These are phyloP conservation scores for Papilio elwesi DNA, from an alignment of 2,888 invertebrate species.

Conservation along the genomic window DNA sequence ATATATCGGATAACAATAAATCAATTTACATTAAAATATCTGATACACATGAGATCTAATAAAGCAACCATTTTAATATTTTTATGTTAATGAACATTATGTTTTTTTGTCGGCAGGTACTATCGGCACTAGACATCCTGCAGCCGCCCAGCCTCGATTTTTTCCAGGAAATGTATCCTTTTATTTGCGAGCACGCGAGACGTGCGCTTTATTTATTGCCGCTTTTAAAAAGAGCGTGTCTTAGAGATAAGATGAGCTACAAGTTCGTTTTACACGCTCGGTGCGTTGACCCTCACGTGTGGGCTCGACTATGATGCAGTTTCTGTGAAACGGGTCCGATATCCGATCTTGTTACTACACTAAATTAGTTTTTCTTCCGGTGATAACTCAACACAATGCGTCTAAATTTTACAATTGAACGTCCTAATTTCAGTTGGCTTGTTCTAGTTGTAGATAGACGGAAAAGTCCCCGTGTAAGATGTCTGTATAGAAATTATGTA, in stretches of 20 bases:
- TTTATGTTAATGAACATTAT: not conserved
- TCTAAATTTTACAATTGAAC: not conserved
- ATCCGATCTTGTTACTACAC: too few relatives aligned
- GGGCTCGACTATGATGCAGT: conserved; percentile 12
- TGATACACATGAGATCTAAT: not conserved
- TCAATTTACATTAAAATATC: conserved; percentile 4
- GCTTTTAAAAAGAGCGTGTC: conserved; percentile 20
- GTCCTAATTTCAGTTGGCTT: too few relatives aligned
- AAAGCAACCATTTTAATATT: too few relatives aligned
- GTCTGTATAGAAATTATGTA: too few relatives aligned
- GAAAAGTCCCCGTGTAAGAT: too few relatives aligned
- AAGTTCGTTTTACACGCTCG: conserved; percentile 52
- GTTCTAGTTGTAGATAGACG: too few relatives aligned
- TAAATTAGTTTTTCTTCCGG: not conserved
- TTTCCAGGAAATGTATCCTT: conserved; percentile 99
- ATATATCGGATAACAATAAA: too few relatives aligned
- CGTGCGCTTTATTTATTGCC: conserved; percentile 21
- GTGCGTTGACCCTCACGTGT: conserved; percentile 59
- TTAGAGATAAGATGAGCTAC: conserved; percentile 27
- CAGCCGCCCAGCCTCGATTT: conserved; percentile 99
- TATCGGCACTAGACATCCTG: conserved; percentile 98
- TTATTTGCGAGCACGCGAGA: conserved; percentile 55
- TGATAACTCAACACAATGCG: not conserved
- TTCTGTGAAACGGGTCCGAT: conserved; percentile 41
- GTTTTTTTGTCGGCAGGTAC: conserved; percentile 89